A percentile compares a stretch with the other conserved stretches of the same genome.
phyloP scores from a whole-genome alignment of 2,797 vertebrate species.

The Myripristis jacobus region DNA sequence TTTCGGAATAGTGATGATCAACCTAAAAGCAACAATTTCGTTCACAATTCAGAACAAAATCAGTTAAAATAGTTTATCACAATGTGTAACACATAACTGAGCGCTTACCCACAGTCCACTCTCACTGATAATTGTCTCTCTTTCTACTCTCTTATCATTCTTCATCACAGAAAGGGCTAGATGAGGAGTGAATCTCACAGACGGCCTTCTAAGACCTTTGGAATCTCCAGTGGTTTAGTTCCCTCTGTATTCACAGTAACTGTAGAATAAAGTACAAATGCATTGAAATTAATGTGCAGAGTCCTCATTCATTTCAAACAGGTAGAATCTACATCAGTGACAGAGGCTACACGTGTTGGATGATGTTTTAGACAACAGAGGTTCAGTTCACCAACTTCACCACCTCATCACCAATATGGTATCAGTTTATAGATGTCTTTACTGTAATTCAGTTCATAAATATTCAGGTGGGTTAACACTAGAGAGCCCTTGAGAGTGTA shows the following conservation, averaged over 20 bases:
- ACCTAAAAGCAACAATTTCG: background rate
- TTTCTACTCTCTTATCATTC: constrained; percentile 50
- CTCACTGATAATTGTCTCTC: constrained; percentile 45
- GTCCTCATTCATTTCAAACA: constrained; percentile 48
- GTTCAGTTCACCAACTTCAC: too few species aligned
- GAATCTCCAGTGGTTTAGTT: constrained; percentile 56
- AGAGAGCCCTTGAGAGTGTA: background rate
- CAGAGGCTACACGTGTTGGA: too few species aligned
- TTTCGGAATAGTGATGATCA: too few species aligned
- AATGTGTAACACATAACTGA: constrained; percentile 21
- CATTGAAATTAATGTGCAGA: constrained; percentile 51
- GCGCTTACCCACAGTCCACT: constrained; percentile 27
- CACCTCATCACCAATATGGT: too few species aligned
- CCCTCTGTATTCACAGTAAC: constrained; percentile 52
- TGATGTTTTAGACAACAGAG: too few species aligned
- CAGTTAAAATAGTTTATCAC: background rate
- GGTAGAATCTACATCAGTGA: background rate
- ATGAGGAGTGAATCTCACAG: constrained; percentile 79
- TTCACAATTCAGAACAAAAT: background rate
- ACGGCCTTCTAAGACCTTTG: constrained; percentile 52
- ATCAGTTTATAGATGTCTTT: too few species aligned
- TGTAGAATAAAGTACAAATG: constrained; percentile 81
- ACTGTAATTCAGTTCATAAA: background rate
- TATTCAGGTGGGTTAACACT: background rate
- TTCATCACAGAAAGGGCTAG: constrained; percentile 81